These are phyloP conservation scores for Calcarius lapponicus DNA, from an alignment of 2,797 vertebrate genomes.

Conservation along the genomic window DNA sequence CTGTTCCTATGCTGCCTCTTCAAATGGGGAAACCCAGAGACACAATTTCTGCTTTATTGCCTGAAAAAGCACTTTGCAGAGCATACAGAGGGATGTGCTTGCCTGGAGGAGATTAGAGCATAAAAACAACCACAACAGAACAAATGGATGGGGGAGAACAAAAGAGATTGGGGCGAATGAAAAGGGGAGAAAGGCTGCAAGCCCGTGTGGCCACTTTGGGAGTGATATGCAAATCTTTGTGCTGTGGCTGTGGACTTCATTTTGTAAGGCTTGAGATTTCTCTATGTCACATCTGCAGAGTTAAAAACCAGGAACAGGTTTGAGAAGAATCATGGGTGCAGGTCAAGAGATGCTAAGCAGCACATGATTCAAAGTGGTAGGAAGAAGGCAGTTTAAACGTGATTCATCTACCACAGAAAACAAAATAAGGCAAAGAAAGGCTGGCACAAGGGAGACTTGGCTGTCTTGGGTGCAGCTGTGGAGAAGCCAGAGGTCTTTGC, in stretches of 20 bases:
- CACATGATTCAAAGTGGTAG: not conserved
- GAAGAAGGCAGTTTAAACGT: not conserved
- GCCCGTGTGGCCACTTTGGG: not conserved
- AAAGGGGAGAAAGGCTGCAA: not conserved
- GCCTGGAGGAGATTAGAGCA: slow-evolving; percentile 23
- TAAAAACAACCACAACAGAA: not conserved
- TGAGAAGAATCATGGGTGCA: not conserved
- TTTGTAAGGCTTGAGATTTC: not conserved
- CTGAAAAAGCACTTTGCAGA: slow-evolving; percentile 42
- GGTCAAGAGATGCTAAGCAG: not conserved
- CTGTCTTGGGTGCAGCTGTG: not conserved
- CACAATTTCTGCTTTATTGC: not conserved
- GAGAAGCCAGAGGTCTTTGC: not conserved
- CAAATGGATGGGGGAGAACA: slow-evolving; percentile 18
- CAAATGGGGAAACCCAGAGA: not conserved
- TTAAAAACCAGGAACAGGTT: not conserved
- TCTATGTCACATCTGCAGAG: not conserved
- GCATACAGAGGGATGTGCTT: not conserved
- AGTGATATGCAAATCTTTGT: not conserved
- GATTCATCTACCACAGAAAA: not conserved
- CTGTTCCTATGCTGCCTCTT: not conserved
- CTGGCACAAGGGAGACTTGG: not conserved
- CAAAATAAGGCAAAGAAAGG: not conserved
- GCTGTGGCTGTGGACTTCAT: not conserved
- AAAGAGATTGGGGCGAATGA: not conserved